Conservation (phyloP, 2,113 vertebrate species). For the Eidolon helvum region DNA sequence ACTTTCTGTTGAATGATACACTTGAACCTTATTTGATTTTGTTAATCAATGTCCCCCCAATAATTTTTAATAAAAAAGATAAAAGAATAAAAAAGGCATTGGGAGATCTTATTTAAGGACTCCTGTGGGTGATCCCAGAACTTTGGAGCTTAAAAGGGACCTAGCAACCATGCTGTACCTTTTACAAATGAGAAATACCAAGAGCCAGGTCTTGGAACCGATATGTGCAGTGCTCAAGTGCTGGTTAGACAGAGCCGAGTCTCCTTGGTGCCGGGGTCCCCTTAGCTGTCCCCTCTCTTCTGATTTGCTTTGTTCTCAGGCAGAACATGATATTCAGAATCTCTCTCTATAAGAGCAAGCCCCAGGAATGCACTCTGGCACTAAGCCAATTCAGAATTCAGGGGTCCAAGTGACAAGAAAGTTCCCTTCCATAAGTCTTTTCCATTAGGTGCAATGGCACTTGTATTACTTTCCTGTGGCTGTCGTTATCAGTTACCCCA, state of each 20-base stretch:
- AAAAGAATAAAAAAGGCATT: neutral
- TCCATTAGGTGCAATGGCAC: too few species aligned
- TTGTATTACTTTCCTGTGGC: neutral
- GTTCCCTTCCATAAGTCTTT: neutral
- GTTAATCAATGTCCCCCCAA: too few species aligned
- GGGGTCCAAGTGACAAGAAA: neutral
- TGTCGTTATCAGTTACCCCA: neutral
- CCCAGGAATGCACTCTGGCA: neutral
- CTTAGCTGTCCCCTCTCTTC: neutral
- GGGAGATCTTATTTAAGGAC: neutral
- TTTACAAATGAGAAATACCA: neutral
- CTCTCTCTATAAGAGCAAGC: neutral
- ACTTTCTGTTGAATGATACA: too few species aligned
- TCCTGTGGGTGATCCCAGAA: neutral
- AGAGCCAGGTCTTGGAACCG: fast-evolving
- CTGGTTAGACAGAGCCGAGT: neutral
- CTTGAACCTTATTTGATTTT: too few species aligned
- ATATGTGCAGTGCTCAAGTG: fast-evolving
- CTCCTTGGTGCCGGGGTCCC: neutral
- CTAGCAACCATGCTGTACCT: neutral
- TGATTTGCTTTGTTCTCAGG: neutral
- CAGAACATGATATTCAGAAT: neutral
- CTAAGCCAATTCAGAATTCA: neutral
- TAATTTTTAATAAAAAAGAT: too few species aligned
- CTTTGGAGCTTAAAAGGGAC: neutral